Percentiles rank a stretch among this genome's conserved stretches.
These are phyloP conservation scores for Falco cherrug DNA, from an alignment of 2,797 vertebrate species.

Conservation along the genomic window DNA sequence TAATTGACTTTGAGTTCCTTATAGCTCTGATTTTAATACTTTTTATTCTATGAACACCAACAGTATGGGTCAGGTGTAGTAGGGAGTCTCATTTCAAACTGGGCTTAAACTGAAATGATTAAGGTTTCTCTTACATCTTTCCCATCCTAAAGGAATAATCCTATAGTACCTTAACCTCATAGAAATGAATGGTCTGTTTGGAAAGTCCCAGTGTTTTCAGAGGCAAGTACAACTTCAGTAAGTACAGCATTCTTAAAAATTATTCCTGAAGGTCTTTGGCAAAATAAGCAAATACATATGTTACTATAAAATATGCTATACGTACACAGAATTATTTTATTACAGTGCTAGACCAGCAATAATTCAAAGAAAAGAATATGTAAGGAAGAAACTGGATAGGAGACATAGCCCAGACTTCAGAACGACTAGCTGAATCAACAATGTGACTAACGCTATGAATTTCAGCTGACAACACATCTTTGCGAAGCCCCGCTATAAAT, in stretches of 20 bases:
- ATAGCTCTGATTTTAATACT: background rate
- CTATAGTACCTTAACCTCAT: background rate
- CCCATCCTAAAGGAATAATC: background rate
- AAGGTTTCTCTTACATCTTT: background rate
- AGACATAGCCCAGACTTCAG: background rate
- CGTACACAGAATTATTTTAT: background rate
- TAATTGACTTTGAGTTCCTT: background rate
- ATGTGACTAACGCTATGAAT: background rate
- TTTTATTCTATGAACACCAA: background rate
- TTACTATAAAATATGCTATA: background rate
- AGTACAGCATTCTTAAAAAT: background rate
- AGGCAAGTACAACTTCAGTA: background rate
- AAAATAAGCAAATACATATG: background rate
- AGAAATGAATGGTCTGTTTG: background rate
- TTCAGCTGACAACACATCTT: background rate
- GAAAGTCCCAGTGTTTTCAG: background rate
- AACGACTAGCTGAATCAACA: background rate
- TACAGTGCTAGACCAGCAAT: background rate
- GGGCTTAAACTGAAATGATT: background rate
- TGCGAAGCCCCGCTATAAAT: background rate
- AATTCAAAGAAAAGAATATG: background rate
- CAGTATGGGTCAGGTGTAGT: background rate
- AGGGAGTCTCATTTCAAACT: background rate
- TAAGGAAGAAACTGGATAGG: background rate
- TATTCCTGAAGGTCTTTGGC: background rate